Conservation (phyloP, 2,113 vertebrate species). For the Nothoprocta pentlandii region DNA sequence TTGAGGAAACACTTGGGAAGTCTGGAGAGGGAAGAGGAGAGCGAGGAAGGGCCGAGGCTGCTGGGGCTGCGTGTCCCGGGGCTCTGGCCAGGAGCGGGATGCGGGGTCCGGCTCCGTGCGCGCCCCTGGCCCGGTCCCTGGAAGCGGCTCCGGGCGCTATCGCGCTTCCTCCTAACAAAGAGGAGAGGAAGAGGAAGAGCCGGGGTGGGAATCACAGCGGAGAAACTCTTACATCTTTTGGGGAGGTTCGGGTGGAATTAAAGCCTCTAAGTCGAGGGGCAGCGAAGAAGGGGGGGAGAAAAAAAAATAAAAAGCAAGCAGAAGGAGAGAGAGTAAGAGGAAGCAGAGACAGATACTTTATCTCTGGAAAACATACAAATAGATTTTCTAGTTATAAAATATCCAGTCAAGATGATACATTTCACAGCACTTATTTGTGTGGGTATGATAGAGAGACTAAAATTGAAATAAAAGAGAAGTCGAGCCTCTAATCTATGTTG, state of each 20-base stretch:
- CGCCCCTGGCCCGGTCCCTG: not conserved
- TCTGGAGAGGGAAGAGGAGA: not conserved
- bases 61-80: not conserved
- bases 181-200: not conserved
- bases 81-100: no score
- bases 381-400: conserved; percentile 64
- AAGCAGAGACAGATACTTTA: conserved; percentile 23
- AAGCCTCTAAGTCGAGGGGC: not conserved
- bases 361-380: conserved; percentile 44
- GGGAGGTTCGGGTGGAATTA: conserved; percentile 40
- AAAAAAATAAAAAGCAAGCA: not conserved
- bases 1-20: not conserved
- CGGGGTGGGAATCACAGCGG: conserved; percentile 29
- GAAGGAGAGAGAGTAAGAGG: not conserved
- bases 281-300: no score
- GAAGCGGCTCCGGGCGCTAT: not conserved
- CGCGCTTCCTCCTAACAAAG: conserved; percentile 16
- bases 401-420: conserved; percentile 49
- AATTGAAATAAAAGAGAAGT: conserved; percentile 64
- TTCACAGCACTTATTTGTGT: not conserved
- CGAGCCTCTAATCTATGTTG: conserved; percentile 53
- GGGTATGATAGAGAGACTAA: conserved; percentile 26
- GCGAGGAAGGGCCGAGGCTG: not conserved
- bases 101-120: no score
- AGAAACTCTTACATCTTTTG: conserved; percentile 57